Base-by-base conservation (phyloP, 64 coral and sea anemone species). In the Dendrophyllia cribrosa region DNA sequence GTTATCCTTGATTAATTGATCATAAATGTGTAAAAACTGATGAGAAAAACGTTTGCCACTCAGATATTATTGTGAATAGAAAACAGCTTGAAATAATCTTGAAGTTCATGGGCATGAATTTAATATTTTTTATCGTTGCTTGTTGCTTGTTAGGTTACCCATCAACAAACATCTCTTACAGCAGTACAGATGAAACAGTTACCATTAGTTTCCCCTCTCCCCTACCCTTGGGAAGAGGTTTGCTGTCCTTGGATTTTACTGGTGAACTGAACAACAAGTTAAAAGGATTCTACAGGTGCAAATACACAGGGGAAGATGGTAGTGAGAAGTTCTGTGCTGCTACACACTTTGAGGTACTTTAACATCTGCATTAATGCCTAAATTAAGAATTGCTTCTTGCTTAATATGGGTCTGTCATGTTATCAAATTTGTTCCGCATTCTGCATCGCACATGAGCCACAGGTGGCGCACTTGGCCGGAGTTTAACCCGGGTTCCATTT, bases 251-350 rank as follows among this genome's bases (percentile, higher is more conserved):
- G 67, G 91, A 98, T 74, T 98, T 96, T 49, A 96, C 80, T n/a
- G 97, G 97, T 15, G 94, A 98, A 65, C 82, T 98, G 19, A 98
- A 98, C 64, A 83, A 98, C 43, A 98, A 96, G 48, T 96, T 98
- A 92, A 98, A 98, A 96, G 97, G 97, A 78, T 98, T 98, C 44
- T 98, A 98, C 93, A 91, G 94, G 66, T 87, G 94, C 87, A 98
- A 98, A 90, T 98, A 98, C 43, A 83, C 89, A 16, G 78, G 58
- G 24, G 91, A 95, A 19, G 82, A 83, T 86, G 97, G 94, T 0
- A 89, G 90, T 46, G 91, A 96, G 44, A 96, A 93, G 23, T 93
- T 96, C 70, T 98, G 97, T 96, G 97, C 97, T 64, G 97, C 95
- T 21, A 98, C 97, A 19, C 97, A 98, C 76, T 98, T 98, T 88